Evolutionary conservation across 2,797 vertebrate species (phyloP).

Genomic region (Leptoclinus maculatus): DNA sequence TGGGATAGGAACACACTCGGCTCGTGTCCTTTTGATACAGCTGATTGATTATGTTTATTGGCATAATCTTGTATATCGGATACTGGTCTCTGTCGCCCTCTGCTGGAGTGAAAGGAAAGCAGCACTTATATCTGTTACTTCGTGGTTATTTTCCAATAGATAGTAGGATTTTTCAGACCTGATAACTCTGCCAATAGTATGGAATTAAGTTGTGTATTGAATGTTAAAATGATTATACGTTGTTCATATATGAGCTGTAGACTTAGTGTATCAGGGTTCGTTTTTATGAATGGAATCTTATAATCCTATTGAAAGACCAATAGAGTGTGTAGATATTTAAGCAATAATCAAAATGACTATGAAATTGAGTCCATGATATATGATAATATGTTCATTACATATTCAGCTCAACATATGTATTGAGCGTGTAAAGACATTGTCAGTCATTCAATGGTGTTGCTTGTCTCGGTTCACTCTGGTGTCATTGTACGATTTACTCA

Average conservation of each 20-base stretch:
- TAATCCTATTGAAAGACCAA: not conserved
- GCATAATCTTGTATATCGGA: not conserved
- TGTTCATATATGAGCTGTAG: not conserved
- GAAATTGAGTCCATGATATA: not conserved
- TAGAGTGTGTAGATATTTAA: not conserved
- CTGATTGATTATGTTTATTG: not conserved
- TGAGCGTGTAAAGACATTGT: not conserved
- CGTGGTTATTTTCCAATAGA: not conserved
- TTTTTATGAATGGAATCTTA: not conserved
- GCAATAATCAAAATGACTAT: not conserved
- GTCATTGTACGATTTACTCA: not conserved
- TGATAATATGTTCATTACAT: not conserved
- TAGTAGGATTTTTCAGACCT: not conserved
- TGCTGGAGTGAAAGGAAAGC: constrained; percentile 10
- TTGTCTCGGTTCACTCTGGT: not conserved
- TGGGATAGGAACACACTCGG: not conserved
- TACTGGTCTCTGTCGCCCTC: constrained; percentile 4
- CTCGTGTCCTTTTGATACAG: not conserved
- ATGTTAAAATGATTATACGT: not conserved
- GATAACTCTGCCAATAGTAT: not conserved
- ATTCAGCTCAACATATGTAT: not conserved
- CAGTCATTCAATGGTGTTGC: not conserved
- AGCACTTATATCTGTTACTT: not conserved
- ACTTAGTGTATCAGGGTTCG: not conserved
- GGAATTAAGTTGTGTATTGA: not conserved